phyloP scores from a whole-genome alignment of 2,888 invertebrate genomes.

The Limnephilus lunatus region DNA sequence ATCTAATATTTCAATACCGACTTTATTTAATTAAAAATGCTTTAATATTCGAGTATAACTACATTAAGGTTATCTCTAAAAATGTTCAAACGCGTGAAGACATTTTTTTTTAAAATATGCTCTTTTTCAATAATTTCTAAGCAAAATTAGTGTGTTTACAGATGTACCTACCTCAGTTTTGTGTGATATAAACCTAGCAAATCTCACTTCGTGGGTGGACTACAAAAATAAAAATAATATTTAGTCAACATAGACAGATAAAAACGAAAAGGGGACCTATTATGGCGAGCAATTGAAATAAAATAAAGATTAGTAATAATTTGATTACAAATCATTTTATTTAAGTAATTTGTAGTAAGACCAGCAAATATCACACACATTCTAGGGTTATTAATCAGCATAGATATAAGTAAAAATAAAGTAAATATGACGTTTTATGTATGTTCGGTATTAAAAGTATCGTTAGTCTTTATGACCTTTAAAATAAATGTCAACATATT shows the following conservation, averaged over 20 bases:
- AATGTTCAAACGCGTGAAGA: too few relatives aligned
- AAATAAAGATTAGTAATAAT: background rate
- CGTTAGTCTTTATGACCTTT: background rate
- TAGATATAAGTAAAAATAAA: background rate
- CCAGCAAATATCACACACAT: background rate
- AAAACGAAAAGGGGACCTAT: background rate
- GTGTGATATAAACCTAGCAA: background rate
- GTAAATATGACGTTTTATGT: background rate
- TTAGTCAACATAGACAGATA: background rate
- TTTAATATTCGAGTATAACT: too few relatives aligned
- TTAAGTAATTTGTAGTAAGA: background rate
- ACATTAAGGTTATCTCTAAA: too few relatives aligned
- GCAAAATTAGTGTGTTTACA: background rate
- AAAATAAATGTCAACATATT: too few relatives aligned
- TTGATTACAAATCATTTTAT: background rate
- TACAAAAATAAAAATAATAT: background rate
- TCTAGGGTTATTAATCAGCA: background rate
- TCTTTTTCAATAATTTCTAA: too few relatives aligned
- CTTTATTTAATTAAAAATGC: too few relatives aligned
- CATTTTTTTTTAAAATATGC: too few relatives aligned
- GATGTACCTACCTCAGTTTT: background rate
- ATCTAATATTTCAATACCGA: too few relatives aligned
- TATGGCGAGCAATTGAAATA: background rate
- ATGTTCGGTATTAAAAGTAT: background rate
- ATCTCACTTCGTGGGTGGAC: background rate